Evolutionary conservation across 2,888 invertebrate species (phyloP), one percentile per base, ranked within the genome.

Genomic region (Prenolepis imparis): DNA sequence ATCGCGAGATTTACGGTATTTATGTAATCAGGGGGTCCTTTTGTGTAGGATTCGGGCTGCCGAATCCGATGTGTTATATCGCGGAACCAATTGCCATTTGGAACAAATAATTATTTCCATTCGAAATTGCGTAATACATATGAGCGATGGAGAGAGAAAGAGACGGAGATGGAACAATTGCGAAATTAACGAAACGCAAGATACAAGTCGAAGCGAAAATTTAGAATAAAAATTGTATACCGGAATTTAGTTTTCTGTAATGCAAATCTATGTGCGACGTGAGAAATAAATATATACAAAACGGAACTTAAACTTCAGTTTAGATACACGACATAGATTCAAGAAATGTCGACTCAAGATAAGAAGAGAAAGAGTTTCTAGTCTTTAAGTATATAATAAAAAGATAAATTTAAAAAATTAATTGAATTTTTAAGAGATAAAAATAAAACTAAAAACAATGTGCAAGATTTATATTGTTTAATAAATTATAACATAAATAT

Each of bases 1-100:
- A 52, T 39, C 68, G 55, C 44, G 24, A 78, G 70, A 70, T 78
- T 78, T 67, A 67, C 57, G 57, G 57, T 78, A 78, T 67, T 78
- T 70, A 70, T 59, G 70, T 70, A 70, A 78, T 70, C 70, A 59
- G 21, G 5, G 28, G 28, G 15, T 28, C 57, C 70, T 70, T 68
- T 78, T 59, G 44, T 59, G 21, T 59, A 74, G 28, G 55, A 67
- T 67, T n/a, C 28, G 59, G 44, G 24, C 11, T 28, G 39, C 28
- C 48, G 28, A 67, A 39, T 41, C 28, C 55, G 41, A 41, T 55
- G 55, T 24, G 39, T 52, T 66, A 77, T 77, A 77, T 66, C 39
- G 24, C 39, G 41, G 67, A 78, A 68, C 70, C 70, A 70, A 78
- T 70, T 70, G 68, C 78, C 41, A 32, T 6, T 6, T 18, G 44